Base-by-base conservation (phyloP, 1,140 invertebrate genomes). In the Antheraea pernyi region DNA sequence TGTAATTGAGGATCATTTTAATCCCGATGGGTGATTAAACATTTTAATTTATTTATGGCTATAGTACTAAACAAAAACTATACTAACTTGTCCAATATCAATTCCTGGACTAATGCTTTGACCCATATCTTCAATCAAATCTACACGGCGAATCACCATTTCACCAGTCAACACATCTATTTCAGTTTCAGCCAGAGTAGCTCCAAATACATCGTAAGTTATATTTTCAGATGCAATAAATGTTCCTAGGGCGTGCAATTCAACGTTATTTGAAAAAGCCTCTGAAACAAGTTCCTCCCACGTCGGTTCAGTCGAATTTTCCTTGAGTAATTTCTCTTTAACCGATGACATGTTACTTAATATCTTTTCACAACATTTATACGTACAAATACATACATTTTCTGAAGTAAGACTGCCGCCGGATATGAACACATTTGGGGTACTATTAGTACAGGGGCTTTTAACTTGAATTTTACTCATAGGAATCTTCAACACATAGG, bases 101-200 rank as follows among this genome's bases (percentile, higher is more conserved):
- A 97, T 91, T 73, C 94, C 88, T 0, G 96, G 97, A 86, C 93
- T 97, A 53, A 97, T 76, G 88, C 95, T 96, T 42, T 93, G 89
- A 0, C 96, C 96, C n/a, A 94, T 93, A 86, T 97, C 97, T 89
- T 97, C 95, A 13, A 96, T 74, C 63, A 97, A 81, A 89, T 97
- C 96, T 0, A 96, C 95, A 73, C 96, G 92, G 5, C 85, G 86
- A 11, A 96, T 86, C 70, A 95, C 76, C 71, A 93, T 93, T 79
- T 96, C 94, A 58, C 96, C 96, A 5, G 96, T 97, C 13, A 97
- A 85, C n/a, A 96, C 83, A 79, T 97, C 96, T 6, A 97, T 72
- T 87, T 97, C 96, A 0, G 96, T 94, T 88, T 97, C 96, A 13
- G 93, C 89, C 1, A 95, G 88, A 16, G 92, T 87, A 0, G 94